Percentiles rank a stretch among this genome's conserved stretches.
These are phyloP conservation scores for Cetonia aurata DNA, from an alignment of 2,888 invertebrate species.

Conservation along the genomic window DNA sequence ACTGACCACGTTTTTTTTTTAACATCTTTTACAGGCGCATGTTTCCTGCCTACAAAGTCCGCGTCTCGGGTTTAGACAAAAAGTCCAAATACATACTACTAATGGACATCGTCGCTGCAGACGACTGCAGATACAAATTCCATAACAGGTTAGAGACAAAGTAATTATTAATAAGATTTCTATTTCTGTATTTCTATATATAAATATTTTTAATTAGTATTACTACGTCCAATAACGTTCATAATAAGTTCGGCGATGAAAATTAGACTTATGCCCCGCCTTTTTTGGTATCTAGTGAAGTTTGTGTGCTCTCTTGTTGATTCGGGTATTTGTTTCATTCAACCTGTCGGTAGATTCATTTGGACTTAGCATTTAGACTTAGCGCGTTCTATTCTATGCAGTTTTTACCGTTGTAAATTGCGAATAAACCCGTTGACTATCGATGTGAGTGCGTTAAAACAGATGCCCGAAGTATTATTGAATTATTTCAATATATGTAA, in stretches of 20 bases:
- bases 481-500: not conserved
- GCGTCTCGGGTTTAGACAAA: constrained; percentile 96
- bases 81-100: constrained; percentile 97
- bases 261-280: not conserved
- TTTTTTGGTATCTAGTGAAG: constrained; percentile 33
- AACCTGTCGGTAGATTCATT: constrained; percentile 48
- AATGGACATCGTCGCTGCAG: constrained; percentile 97
- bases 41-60: constrained; percentile 98
- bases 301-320: constrained; percentile 49
- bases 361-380: not conserved
- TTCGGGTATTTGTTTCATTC: constrained; percentile 56
- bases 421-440: not conserved
- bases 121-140: constrained; percentile 96
- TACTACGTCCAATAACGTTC: too few species aligned
- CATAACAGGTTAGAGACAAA: constrained; percentile 83
- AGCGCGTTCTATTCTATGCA: too few species aligned
- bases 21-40: constrained; percentile 86
- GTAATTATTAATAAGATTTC: constrained; percentile 7
- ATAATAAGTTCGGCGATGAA: too few species aligned
- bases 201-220: not conserved
- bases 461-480: constrained; percentile 61
- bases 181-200: constrained; percentile 20
- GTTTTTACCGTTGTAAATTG: too few species aligned
- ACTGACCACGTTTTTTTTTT: constrained; percentile 41
- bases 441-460: constrained; percentile 54